These are phyloP conservation scores for Polydrusus cervinus DNA, from an alignment of 2,888 invertebrate species.

Conservation along the genomic window DNA sequence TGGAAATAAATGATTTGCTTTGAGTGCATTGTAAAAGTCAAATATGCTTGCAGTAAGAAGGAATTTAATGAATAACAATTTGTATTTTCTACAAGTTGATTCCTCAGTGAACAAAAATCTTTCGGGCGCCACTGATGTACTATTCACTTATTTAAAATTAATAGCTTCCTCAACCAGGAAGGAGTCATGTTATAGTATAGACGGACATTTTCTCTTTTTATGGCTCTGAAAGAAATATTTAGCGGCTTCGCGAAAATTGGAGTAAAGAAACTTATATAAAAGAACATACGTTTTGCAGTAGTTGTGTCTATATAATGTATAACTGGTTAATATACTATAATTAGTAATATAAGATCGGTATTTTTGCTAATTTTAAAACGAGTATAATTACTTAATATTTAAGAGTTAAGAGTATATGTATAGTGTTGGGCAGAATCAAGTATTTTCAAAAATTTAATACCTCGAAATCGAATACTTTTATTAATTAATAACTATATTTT, in stretches of 20 bases:
- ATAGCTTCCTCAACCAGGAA: constrained; percentile 3
- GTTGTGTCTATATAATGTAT: not conserved
- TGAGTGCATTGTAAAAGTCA: no score
- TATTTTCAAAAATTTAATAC: no score
- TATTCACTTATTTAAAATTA: not conserved
- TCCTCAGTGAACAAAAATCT: not conserved
- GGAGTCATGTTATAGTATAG: not conserved
- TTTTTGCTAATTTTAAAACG: not conserved
- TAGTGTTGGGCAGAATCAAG: no score
- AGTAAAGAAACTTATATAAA: no score
- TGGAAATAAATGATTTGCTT: no score
- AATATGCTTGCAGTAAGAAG: no score
- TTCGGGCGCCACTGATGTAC: not conserved
- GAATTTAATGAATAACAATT: no score
- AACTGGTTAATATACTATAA: not conserved
- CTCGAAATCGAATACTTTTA: no score
- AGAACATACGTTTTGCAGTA: not conserved
- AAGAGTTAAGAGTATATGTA: no score
- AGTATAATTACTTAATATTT: not conserved
- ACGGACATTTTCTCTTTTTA: not conserved
- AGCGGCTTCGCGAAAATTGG: constrained; percentile 13
- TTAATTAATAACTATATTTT: no score
- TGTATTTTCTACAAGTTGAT: no score
- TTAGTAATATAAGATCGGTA: constrained; percentile 2
- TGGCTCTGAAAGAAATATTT: not conserved